Evolutionary conservation across 2,888 invertebrate species (phyloP).

Genomic region (Agonopterix heracliana): DNA sequence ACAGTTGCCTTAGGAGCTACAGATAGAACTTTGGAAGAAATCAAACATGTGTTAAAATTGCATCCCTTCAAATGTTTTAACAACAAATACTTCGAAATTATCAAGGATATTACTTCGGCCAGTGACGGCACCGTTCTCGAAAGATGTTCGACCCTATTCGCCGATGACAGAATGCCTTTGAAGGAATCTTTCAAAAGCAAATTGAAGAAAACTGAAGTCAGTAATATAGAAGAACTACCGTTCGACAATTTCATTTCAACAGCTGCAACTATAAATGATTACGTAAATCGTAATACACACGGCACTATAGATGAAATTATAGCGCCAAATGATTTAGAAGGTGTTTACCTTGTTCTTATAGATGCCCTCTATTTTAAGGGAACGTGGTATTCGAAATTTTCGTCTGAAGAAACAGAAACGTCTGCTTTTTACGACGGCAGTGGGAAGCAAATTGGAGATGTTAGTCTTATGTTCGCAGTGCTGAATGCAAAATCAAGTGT

Average conservation of each 20-base stretch:
- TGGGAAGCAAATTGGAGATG: conserved; percentile 40
- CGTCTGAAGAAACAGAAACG: conserved; percentile 35
- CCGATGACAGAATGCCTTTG: conserved; percentile 34
- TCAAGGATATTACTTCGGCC: conserved; percentile 23
- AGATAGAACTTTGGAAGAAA: conserved; percentile 38
- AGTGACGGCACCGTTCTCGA: conserved; percentile 33
- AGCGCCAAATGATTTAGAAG: conserved; percentile 37
- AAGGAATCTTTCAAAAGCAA: conserved; percentile 28
- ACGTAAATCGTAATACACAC: conserved; percentile 42
- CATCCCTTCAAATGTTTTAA: conserved; percentile 49
- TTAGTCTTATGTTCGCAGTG: conserved; percentile 45
- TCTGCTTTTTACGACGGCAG: conserved; percentile 44
- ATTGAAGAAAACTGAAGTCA: conserved; percentile 28
- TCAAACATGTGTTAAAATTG: conserved; percentile 36
- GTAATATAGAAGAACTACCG: conserved; percentile 31
- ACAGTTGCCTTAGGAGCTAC: conserved; percentile 46
- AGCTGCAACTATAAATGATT: conserved; percentile 43
- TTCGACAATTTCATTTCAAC: conserved; percentile 33
- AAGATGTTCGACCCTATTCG: conserved; percentile 41
- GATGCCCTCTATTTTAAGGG: conserved; percentile 62
- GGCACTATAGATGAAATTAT: conserved; percentile 51
- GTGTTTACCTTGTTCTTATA: conserved; percentile 36
- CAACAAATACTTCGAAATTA: conserved; percentile 40
- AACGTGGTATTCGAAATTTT: conserved; percentile 42
- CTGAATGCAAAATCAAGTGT: conserved; percentile 28